Conservation (phyloP, 2,888 invertebrate species). For the Alentia gelatinosa region DNA sequence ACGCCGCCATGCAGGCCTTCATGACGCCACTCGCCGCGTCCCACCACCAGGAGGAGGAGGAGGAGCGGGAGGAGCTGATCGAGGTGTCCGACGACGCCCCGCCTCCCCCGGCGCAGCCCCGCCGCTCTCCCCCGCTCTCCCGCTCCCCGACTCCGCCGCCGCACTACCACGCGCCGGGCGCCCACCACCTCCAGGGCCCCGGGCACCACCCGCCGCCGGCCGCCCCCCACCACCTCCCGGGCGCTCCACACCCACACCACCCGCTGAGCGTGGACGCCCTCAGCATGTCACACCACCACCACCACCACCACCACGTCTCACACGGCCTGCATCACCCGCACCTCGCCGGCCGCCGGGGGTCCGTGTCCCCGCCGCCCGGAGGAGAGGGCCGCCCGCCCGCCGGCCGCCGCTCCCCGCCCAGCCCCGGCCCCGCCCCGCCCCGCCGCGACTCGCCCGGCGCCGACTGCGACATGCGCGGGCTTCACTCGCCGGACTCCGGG, state of each 20-base stretch:
- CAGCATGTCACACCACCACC: neutral
- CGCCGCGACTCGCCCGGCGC: constrained; percentile 33
- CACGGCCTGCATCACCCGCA: neutral
- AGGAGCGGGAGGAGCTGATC: neutral
- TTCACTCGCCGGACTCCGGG: constrained; percentile 18
- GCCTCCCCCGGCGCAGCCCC: neutral
- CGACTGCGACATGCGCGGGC: constrained; percentile 34
- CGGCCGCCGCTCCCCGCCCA: neutral
- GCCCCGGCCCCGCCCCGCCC: neutral
- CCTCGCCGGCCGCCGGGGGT: neutral
- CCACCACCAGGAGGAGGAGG: neutral
- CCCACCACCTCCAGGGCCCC: neutral
- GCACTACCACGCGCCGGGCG: neutral
- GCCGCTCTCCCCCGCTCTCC: neutral
- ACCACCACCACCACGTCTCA: neutral
- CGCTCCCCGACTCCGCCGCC: neutral
- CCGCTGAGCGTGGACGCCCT: constrained; percentile 21
- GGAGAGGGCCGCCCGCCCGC: neutral
- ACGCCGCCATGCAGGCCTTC: neutral
- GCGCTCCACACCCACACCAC: neutral
- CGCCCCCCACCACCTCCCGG: neutral
- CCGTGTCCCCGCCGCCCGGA: neutral
- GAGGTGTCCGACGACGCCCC: constrained; percentile 23
- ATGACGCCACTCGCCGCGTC: neutral
- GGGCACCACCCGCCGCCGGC: neutral